Evolutionary conservation across 2,888 invertebrate species (phyloP).

Genomic region (Acrobasis repandana): DNA sequence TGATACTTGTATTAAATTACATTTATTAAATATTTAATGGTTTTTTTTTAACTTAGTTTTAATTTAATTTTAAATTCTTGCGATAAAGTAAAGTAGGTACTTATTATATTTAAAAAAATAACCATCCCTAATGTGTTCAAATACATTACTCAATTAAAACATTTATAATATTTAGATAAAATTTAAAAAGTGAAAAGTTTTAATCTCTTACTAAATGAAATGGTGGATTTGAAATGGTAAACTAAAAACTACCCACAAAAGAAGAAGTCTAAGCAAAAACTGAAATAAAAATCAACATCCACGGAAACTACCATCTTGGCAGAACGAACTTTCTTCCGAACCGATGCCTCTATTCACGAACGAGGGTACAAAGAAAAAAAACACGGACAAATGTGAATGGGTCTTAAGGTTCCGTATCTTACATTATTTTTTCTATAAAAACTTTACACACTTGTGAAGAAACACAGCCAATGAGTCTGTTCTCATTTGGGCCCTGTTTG

Average conservation of each 20-base stretch:
- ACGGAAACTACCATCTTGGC: conserved; percentile 4
- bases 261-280: background rate
- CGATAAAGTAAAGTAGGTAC: no score
- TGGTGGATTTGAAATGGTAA: background rate
- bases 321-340: conserved; percentile 14
- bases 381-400: background rate
- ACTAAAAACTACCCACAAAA: background rate
- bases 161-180: no score
- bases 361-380: background rate
- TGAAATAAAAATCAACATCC: conserved; percentile 11
- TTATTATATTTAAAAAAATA: no score
- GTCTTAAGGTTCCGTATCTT: conserved; percentile 7
- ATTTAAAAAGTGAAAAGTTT: no score
- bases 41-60: no score
- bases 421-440: background rate
- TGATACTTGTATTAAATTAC: no score
- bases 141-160: no score
- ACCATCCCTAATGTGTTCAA: no score
- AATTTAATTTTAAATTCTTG: no score
- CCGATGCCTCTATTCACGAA: conserved; percentile 16
- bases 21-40: no score
- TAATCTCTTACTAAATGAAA: conserved; percentile 20
- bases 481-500: no score
- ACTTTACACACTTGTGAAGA: background rate
- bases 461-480: no score